A percentile compares a stretch with the other conserved stretches of the same genome.
phyloP scores from a whole-genome alignment of 2,113 vertebrate species.

The Chlorodrepanis virens region DNA sequence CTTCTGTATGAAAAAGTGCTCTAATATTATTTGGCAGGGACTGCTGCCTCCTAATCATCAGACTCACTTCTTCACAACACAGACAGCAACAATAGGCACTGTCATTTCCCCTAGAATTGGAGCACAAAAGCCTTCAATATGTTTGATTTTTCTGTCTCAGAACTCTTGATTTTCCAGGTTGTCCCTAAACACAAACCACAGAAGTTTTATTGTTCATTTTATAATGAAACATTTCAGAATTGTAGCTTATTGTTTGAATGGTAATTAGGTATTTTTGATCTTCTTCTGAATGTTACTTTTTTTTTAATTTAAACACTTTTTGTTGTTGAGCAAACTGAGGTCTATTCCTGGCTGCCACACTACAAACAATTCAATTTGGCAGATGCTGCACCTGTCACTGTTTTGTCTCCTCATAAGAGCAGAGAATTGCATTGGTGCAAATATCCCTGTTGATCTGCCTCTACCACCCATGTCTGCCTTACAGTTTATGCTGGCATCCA shows the following conservation, averaged over 20 bases:
- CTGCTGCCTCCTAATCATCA: background rate
- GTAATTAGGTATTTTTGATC: constrained; percentile 31
- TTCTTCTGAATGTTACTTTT: constrained; percentile 1
- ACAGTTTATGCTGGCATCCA: background rate
- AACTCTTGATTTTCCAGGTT: background rate
- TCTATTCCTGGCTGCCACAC: constrained; percentile 6
- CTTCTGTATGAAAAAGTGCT: background rate
- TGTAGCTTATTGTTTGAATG: constrained; percentile 11
- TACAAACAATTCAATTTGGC: constrained; percentile 36
- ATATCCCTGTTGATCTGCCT: background rate
- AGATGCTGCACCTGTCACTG: constrained; percentile 25
- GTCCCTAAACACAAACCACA: background rate
- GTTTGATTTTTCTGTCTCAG: constrained; percentile 4
- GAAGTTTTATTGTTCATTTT: constrained; percentile 1
- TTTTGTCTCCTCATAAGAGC: constrained; percentile 18
- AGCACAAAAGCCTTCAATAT: background rate
- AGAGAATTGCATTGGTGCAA: background rate
- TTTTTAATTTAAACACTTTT: background rate
- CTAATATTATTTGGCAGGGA: background rate
- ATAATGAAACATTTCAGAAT: background rate
- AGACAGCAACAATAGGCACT: background rate
- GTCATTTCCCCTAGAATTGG: background rate
- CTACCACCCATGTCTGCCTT: background rate
- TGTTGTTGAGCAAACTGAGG: constrained; percentile 39
- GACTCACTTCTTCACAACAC: background rate